Evolutionary conservation across 1,140 invertebrate species (phyloP), one percentile per base, ranked within the genome.

Genomic region (Nomia melanderi): DNA sequence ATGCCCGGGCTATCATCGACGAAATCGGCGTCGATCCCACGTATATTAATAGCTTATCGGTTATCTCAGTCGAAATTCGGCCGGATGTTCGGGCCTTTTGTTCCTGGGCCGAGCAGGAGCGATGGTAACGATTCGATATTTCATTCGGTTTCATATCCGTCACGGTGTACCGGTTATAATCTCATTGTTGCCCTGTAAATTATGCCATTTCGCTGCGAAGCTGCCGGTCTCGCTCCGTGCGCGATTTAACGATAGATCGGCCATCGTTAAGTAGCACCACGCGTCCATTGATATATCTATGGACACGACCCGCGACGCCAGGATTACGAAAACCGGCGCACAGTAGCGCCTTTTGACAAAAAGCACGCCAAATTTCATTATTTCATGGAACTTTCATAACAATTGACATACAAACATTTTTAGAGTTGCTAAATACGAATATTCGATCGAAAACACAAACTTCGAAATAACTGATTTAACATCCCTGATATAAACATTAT

Each of bases 71-170:
- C 85, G 88, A 88, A 91, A 90, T 89, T 90, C 79, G 54, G 86
- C 91, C 91, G 91, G 91, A 92, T 91, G 87, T n/a, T 91, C 88
- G 91, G 86, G 87, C 79, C 84, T 88, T 90, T 91, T 92, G 90
- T 92, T 89, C 79, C 85, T 89, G 89, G 86, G 87, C 88, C n/a
- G n/a, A n/a, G 90, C 83, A 83, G 47, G 20, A 84, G 86, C 87
- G 90, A 91, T 92, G 89, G 87, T 86, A 88, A 90, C 87, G 87
- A 87, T 84, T 89, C 88, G 89, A 91, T 91, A 91, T 91, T 89
- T 87, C 84, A 70, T 83, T 82, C 82, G 81, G 78, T 86, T 89
- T 86, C 84, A 66, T 65, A 57, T 77, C 74, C 74, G 57, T 80
- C 62, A 62, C 65, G 66, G 64, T 71, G 39, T 56, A 66, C 79